Conservation (phyloP, 2,888 invertebrate species). For the Achlya flavicornis region DNA sequence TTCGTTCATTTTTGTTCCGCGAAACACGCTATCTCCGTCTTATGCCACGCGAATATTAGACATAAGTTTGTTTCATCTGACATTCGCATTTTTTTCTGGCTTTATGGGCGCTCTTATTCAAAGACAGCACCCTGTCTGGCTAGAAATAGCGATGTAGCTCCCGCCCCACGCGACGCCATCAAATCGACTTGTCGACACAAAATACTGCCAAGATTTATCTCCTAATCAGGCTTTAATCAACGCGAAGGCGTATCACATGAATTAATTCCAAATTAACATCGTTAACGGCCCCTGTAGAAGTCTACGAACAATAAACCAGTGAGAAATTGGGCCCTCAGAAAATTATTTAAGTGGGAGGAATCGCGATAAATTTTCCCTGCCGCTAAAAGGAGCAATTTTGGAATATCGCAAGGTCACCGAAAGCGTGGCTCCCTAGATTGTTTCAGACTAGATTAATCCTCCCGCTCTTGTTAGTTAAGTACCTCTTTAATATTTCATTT, state of each 20-base stretch:
- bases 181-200: conserved; percentile 36
- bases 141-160: not conserved
- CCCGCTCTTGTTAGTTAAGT: not conserved
- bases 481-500: conserved; percentile 6
- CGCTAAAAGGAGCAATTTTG: conserved; percentile 19
- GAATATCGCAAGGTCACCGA: conserved; percentile 23
- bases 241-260: conserved; percentile 60
- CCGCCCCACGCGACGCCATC: conserved; percentile 10
- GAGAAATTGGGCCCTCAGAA: conserved; percentile 59
- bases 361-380: conserved; percentile 50
- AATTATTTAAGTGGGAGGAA: conserved; percentile 57
- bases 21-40: too few species aligned
- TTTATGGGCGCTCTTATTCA: too few species aligned
- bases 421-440: conserved; percentile 14
- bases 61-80: too few species aligned
- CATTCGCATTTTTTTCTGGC: too few species aligned
- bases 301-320: conserved; percentile 68
- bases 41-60: too few species aligned
- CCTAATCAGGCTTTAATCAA: conserved; percentile 78
- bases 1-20: too few species aligned
- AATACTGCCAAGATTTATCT: conserved; percentile 60
- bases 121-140: conserved; percentile 3
- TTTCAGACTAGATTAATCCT: conserved; percentile 7
- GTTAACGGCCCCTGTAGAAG: conserved; percentile 53
- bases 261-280: conserved; percentile 76